Conservation (phyloP, 1,140 invertebrate genomes). For the Ruditapes philippinarum region DNA sequence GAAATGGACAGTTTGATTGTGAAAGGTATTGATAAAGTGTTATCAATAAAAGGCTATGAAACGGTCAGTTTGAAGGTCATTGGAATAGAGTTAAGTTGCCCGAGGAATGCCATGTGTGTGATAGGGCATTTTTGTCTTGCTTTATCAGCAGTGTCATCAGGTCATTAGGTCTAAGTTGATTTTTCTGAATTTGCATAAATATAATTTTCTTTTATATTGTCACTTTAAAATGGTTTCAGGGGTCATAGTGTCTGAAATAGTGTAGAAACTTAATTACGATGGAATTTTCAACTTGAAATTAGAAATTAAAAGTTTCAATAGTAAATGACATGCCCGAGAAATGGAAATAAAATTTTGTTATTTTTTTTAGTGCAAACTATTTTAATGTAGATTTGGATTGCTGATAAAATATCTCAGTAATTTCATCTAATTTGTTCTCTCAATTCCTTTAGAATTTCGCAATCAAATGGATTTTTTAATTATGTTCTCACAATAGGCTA, state of each 20-base stretch:
- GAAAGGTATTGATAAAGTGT: neutral
- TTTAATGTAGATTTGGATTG: no score
- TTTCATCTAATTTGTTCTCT: no score
- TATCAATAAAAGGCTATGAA: neutral
- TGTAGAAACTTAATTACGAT: no score
- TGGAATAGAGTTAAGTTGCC: neutral
- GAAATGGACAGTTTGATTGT: neutral
- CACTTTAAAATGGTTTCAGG: neutral
- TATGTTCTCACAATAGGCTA: no score
- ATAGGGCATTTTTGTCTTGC: neutral
- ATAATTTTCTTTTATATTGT: neutral
- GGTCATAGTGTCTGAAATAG: neutral
- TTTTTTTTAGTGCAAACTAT: no score
- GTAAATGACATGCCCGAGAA: no score
- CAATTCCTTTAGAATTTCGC: no score
- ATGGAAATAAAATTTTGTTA: no score
- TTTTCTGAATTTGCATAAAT: neutral
- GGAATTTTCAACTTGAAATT: no score
- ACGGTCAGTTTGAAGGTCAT: neutral
- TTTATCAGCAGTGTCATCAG: slow-evolving; percentile 18
- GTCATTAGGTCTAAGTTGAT: neutral
- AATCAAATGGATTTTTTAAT: no score
- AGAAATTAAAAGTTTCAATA: no score
- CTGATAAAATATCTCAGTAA: no score
- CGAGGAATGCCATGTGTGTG: neutral